Evolutionary conservation across 2,888 invertebrate species (phyloP), one percentile per base, ranked within the genome.

Genomic region (Lacanobia wlatinum): DNA sequence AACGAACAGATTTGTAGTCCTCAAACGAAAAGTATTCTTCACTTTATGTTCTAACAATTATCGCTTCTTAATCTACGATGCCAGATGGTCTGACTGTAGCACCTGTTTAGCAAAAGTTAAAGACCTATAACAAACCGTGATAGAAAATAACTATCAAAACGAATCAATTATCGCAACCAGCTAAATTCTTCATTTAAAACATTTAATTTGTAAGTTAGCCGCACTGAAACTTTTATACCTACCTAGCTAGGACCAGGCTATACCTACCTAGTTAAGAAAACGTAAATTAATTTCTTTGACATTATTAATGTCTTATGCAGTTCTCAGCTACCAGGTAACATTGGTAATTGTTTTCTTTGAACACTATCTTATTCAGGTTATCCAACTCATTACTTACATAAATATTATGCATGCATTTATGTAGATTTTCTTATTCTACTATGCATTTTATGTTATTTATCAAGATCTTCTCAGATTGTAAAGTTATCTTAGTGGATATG

Each of bases 401-500:
- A 52, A 48, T 46, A 65, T 43, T 62, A 62, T 43, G 12, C 52
- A n/a, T n/a, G 34, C 21, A 21, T n/a, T n/a, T n/a, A 9, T 34
- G 28, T 48, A 28, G 16, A 77, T n/a, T 70, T 78, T 78, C 46
- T 78, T 14, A 53, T 52, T 69, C 12, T 38, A 66, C 14, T 53
- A 8, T 55, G 10, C 16, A 28, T 40, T 40, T 40, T 16, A 50
- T 12, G 14, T 48, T 48, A 8, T 40, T 14, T 66, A 53, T 66
- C 38, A 65, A 7, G 12, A 43, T 12, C 12, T 76, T 48, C 46
- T 38, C 38, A 28, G 38, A 55, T 40, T 28, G 28, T 8, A 16
- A 38, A 28, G 28, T n/a, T 34, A 21, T 50, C 40, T 34, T 43
- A 43, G 21, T 46, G 12, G 63, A 52, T 5, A 75, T 43, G 16